Percentiles rank a stretch among this genome's conserved stretches.
Evolutionary conservation across 2,113 vertebrate genomes (phyloP).

Genomic region (Perccottus glenii): DNA sequence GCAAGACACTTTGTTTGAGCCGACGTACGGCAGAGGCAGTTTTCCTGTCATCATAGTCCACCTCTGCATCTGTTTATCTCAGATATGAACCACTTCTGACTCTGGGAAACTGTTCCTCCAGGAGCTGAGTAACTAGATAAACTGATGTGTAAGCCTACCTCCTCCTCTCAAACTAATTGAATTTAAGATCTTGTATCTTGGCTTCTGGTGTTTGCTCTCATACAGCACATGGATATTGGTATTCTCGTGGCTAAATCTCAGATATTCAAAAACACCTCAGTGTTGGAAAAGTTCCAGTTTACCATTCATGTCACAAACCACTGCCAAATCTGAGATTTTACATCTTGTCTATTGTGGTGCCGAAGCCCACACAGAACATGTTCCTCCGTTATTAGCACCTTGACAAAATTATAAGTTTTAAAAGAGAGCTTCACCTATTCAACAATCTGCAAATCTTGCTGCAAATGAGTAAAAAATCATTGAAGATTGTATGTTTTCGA

Average conservation of each 20-base stretch:
- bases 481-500: background rate
- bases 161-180: conserved; percentile 10
- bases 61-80: conserved; percentile 20
- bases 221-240: conserved; percentile 9
- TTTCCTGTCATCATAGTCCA: conserved; percentile 23
- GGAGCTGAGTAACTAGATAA: conserved; percentile 16
- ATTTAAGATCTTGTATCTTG: conserved; percentile 20
- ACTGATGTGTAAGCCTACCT: conserved; percentile 8
- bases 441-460: background rate
- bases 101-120: conserved; percentile 5
- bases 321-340: conserved; percentile 6
- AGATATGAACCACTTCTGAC: conserved; percentile 30
- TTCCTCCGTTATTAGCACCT: conserved; percentile 1
- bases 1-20: background rate
- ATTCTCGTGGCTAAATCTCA: conserved; percentile 2
- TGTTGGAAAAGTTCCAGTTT: background rate
- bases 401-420: too few relatives aligned
- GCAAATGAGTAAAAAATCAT: background rate
- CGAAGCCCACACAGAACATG: conserved; percentile 4
- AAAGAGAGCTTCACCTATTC: too few relatives aligned
- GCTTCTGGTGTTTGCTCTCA: conserved; percentile 17
- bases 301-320: conserved; percentile 2
- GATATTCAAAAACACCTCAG: background rate
- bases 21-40: conserved; percentile 1
- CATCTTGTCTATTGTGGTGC: background rate